Evolutionary conservation across 2,888 invertebrate genomes (phyloP).

Genomic region (Hemicrepidius hirtus): DNA sequence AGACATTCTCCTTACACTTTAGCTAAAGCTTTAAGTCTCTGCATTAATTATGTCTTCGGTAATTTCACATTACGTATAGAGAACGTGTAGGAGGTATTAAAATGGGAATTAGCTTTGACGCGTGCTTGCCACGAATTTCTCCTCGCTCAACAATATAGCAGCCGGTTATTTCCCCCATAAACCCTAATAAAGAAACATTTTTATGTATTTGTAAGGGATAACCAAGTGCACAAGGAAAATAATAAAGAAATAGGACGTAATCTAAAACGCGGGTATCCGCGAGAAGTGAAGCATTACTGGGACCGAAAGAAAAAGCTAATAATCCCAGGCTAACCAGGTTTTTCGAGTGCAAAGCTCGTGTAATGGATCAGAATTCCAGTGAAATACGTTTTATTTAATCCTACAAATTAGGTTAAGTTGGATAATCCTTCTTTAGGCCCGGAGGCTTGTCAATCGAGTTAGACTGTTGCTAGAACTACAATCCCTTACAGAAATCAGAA

Average conservation of each 20-base stretch:
- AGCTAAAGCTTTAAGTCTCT: constrained; percentile 15
- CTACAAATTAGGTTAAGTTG: constrained; percentile 44
- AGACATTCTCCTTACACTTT: constrained; percentile 7
- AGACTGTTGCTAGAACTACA: constrained; percentile 20
- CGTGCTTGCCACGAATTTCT: constrained; percentile 18
- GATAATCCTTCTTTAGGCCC: constrained; percentile 40
- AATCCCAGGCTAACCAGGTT: constrained; percentile 32
- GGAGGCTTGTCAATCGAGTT: constrained; percentile 39
- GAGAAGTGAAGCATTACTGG: constrained; percentile 25
- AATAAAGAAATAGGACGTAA: constrained; percentile 9
- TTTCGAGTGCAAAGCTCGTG: constrained; percentile 29
- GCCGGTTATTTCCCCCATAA: neutral
- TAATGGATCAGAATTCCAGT: constrained; percentile 35
- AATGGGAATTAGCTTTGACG: constrained; percentile 23
- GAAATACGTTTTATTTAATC: constrained; percentile 45
- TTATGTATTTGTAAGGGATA: neutral
- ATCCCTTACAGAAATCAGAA: neutral
- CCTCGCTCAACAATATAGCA: neutral
- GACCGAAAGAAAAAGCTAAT: constrained; percentile 37
- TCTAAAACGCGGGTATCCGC: constrained; percentile 14
- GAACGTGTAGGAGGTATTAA: constrained; percentile 17
- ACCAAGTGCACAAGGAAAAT: neutral
- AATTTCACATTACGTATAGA: constrained; percentile 15
- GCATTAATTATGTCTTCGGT: constrained; percentile 23
- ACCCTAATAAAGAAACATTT: neutral